Percentiles rank a stretch among this genome's conserved stretches.
These are phyloP conservation scores for Aethina tumida DNA, from an alignment of 1,140 invertebrate genomes.

Conservation along the genomic window DNA sequence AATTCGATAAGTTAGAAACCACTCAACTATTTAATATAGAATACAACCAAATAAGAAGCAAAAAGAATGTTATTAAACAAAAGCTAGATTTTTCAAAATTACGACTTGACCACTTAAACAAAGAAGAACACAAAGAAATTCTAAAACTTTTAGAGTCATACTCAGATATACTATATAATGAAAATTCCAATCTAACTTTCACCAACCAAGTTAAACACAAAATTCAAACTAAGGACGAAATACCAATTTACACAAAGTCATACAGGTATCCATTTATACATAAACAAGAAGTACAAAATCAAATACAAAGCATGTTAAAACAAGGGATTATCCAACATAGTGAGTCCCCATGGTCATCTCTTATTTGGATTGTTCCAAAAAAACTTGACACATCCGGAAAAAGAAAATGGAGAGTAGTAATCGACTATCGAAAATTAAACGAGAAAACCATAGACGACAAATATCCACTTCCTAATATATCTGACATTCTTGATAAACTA, in stretches of 20 bases:
- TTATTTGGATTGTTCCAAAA: conserved; percentile 26
- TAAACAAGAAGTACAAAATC: conserved; percentile 27
- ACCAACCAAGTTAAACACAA: conserved; percentile 22
- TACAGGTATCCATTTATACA: conserved; percentile 30
- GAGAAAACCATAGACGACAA: conserved; percentile 26
- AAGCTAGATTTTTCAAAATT: too few species aligned
- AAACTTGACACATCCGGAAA: conserved; percentile 19
- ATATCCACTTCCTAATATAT: conserved; percentile 42
- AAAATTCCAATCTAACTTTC: conserved; percentile 12
- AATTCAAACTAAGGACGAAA: conserved; percentile 24
- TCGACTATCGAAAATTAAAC: conserved; percentile 35
- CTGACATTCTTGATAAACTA: conserved; percentile 35
- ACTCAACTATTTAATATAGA: too few species aligned
- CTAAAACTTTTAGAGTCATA: conserved; percentile 18
- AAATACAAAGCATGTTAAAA: conserved; percentile 27
- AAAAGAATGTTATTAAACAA: too few species aligned
- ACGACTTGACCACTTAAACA: conserved; percentile 18
- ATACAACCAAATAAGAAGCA: too few species aligned
- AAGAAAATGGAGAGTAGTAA: conserved; percentile 31
- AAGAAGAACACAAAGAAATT: conserved; percentile 17
- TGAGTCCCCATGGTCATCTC: conserved; percentile 32
- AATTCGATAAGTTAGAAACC: too few species aligned
- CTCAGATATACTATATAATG: conserved; percentile 18
- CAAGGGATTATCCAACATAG: conserved; percentile 27
- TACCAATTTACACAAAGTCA: conserved; percentile 28